A percentile compares a stretch with the other conserved stretches of the same genome.
phyloP scores from a whole-genome alignment of 2,113 vertebrate species.

The Sardina pilchardus region DNA sequence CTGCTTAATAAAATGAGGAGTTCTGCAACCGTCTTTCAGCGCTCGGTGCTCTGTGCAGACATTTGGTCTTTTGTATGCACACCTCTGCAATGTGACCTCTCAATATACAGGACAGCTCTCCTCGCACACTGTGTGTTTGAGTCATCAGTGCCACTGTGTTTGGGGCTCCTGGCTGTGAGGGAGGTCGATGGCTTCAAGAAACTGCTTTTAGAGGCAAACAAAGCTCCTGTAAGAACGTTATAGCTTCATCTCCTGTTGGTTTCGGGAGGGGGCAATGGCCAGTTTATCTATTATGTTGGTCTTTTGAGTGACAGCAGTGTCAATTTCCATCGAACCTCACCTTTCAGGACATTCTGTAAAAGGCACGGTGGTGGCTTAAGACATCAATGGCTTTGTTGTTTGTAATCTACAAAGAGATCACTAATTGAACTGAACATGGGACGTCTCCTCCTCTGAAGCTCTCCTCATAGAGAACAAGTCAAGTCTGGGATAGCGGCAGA shows the following conservation, averaged over 20 bases:
- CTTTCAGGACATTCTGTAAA: background rate
- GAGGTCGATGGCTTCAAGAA: background rate
- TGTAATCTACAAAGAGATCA: background rate
- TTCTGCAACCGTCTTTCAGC: background rate
- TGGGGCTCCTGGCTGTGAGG: background rate
- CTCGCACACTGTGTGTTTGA: background rate
- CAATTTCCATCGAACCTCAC: background rate
- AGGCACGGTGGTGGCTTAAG: background rate
- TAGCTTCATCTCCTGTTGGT: background rate
- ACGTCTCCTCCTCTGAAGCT: background rate
- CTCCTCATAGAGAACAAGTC: background rate
- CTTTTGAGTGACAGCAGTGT: background rate
- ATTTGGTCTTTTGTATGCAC: background rate
- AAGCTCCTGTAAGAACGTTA: background rate
- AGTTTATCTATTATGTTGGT: background rate
- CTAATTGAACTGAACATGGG: background rate
- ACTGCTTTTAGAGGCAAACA: background rate
- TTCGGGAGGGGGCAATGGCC: background rate
- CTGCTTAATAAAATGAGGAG: conserved; percentile 36
- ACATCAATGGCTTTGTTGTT: background rate
- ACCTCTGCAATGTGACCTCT: background rate
- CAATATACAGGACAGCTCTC: background rate
- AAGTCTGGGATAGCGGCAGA: background rate
- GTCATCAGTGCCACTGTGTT: background rate
- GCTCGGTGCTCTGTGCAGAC: background rate